Evolutionary conservation across 1,140 invertebrate species (phyloP), one percentile per base, ranked within the genome.

Genomic region (Orius insidiosus): DNA sequence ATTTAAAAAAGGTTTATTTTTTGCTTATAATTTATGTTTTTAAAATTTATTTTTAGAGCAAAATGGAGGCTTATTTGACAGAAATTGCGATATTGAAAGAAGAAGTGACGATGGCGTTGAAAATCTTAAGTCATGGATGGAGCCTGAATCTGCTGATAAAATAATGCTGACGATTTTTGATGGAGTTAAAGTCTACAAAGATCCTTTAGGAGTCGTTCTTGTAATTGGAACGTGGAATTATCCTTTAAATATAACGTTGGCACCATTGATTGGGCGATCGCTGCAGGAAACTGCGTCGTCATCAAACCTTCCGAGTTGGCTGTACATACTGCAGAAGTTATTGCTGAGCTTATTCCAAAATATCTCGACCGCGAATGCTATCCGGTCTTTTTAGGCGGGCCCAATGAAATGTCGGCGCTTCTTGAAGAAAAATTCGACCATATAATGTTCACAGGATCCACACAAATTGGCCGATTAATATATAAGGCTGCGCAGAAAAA

Each of bases 141-240:
- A 75, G 54, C 67, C 73, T 5, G 73, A 74, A 52, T 70, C 67
- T 62, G 77, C 80, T 4, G 36, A 68, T 16, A 83, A 79, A 61
- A 61, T 65, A 18, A 41, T 84, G 14, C 69, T 76, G 0, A 82
- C 82, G 55, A 57, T 80, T 1, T 58, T 86, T 40, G 80, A 85
- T 52, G 67, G 67, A 30, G 69, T 82, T n/a, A 63, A 76, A 51
- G 78, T 86, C 47, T 70, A 69, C 53, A 78, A 79, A 49, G 81
- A 85, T 54, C 94, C 94, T 2, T 86, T 78, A 59, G 85, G 85
- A 19, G 80, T 88, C n/a, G 77, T 79, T 7, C n/a, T 98, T 0
- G 68, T 97, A 1, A 83, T 98, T 45, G 86, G 88, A 7, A 80
- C 94, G 0, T 98, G 95, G 94, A 99, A 98, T 68, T 99, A 98